Percentiles rank a stretch among this genome's conserved stretches.
Conservation (phyloP, 2,113 vertebrate species). For the Macquaria australasica region DNA sequence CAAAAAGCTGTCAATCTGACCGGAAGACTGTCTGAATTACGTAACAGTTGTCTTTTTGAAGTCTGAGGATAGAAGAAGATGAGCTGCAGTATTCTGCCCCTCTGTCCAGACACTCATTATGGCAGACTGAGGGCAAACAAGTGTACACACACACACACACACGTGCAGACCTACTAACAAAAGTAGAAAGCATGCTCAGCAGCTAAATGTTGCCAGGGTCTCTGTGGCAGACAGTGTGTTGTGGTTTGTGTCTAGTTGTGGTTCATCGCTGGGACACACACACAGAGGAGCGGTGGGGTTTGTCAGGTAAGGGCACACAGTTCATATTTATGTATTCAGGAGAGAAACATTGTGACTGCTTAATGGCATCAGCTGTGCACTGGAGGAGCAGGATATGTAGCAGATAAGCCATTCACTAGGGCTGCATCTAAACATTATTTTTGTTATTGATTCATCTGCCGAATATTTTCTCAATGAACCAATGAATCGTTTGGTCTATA, state of each 20-base stretch:
- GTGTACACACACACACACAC: neutral
- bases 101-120: neutral
- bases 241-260: conserved; percentile 17
- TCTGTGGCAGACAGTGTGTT: conserved; percentile 7
- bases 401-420: neutral
- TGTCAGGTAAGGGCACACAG: conserved; percentile 1
- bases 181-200: neutral
- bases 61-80: neutral
- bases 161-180: neutral
- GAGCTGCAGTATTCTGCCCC: neutral
- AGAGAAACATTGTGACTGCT: conserved; percentile 4
- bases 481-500: too few species aligned
- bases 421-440: too few species aligned
- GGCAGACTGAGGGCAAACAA: neutral
- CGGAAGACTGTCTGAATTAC: neutral
- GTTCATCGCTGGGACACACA: neutral
- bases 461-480: too few species aligned
- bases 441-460: too few species aligned
- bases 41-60: neutral
- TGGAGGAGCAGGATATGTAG: conserved; percentile 1
- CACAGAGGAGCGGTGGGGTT: neutral
- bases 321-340: conserved; percentile 6
- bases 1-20: conserved; percentile 15
- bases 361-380: neutral
- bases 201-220: conserved; percentile 9